Base-by-base conservation (phyloP, 2,888 invertebrate species). In the Frankliniella fusca region DNA sequence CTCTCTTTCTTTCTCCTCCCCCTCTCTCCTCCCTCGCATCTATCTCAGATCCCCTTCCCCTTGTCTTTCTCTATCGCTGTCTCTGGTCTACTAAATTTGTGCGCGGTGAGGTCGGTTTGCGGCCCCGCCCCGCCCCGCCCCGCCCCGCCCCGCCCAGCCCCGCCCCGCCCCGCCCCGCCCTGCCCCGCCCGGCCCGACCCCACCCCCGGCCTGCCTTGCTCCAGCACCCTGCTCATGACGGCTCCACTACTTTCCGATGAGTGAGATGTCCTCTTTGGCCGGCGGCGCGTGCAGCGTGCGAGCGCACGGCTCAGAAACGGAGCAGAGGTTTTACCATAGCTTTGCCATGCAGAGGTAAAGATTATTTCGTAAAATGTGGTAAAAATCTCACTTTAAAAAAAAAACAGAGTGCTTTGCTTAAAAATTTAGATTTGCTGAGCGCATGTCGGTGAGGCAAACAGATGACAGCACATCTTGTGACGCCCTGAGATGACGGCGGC, bases 41-140 rank as follows among this genome's bases (percentile, higher is more conserved):
- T 54, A 12, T 54, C 54, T 54, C 54, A 2, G 15, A 2, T 9
- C 18, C 54, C 18, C 54, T 54, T 61, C 61, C n/a, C 61, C n/a
- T n/a, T 61, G 20, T 61, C 61, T 61, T n/a, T 61, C 61, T 61
- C 61, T 15, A 7, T 61, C 61, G 18, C 61, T 61, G 20, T 15
- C 61, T 61, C 61, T 61, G 61, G 18, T 61, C 61, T 27, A 76
- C 70, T 76, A 76, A 76, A 76, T 76, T 76, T 76, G 70, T 12
- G 27, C 70, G 70, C 70, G 70, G 70, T 27, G 70, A 23, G 70
- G 70, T 76, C 27, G 27, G 70, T 76, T 38, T 38, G 70, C 27
- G 23, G 23, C 70, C 27, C 65, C 0, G 65, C 23, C 70, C 23
- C 23, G 70, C 70, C 70, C 12, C 23, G 23, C 70, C 70, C 23